These are phyloP conservation scores for Blastomussa wellsi DNA, from an alignment of 92 coral and sea anemone genomes.

Conservation along the genomic window DNA sequence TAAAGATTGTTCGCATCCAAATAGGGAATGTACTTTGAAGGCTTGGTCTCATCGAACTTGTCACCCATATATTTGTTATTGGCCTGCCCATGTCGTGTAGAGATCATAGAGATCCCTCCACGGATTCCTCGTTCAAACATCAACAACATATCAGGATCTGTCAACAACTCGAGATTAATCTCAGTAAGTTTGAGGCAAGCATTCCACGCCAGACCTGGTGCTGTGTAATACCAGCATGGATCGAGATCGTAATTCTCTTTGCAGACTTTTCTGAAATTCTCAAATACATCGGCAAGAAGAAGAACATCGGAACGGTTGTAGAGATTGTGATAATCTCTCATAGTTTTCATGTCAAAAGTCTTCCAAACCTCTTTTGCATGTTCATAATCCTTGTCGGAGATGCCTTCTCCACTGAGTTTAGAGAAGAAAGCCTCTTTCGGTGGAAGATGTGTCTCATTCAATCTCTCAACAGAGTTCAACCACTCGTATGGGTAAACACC, in stretches of 20 bases:
- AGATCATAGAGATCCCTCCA: constrained; percentile 4
- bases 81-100: neutral
- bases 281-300: neutral
- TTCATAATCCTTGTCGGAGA: constrained; percentile 27
- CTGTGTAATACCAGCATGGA: constrained; percentile 33
- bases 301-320: constrained; percentile 33
- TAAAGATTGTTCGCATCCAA: constrained; percentile 13
- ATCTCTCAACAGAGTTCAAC: constrained; percentile 6
- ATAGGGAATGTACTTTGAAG: neutral
- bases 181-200: constrained; percentile 20
- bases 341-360: neutral
- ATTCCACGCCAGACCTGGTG: constrained; percentile 40
- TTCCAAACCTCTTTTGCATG: constrained; percentile 39
- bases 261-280: neutral
- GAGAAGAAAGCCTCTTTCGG: constrained; percentile 24
- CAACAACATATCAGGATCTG: neutral
- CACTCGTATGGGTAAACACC: constrained; percentile 43
- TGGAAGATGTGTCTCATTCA: constrained; percentile 17
- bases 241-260: neutral
- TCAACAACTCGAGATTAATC: constrained; percentile 9
- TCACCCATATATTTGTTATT: constrained; percentile 24
- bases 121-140: neutral
- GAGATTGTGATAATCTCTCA: constrained; percentile 39
- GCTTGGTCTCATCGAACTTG: neutral
- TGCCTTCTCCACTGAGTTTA: neutral